phyloP scores from a whole-genome alignment of 2,797 vertebrate genomes.

The Sebastes paucispinis region DNA sequence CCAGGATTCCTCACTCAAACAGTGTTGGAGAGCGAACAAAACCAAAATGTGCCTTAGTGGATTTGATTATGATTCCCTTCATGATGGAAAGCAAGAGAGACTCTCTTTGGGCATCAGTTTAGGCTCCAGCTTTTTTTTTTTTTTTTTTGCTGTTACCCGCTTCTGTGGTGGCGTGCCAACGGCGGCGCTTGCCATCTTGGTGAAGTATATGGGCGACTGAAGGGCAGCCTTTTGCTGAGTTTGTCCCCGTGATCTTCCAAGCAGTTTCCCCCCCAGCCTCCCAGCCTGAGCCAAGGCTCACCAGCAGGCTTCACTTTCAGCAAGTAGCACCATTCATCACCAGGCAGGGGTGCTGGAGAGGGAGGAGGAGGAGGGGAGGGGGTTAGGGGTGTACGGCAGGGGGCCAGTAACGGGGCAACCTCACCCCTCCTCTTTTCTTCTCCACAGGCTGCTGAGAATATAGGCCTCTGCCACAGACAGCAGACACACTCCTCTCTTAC shows the following conservation, averaged over 20 bases:
- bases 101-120: constrained; percentile 8
- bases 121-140: not conserved
- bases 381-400: constrained; percentile 50
- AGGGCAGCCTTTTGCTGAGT: constrained; percentile 76
- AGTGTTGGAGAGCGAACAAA: constrained; percentile 25
- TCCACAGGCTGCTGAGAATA: constrained; percentile 77
- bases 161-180: constrained; percentile 54
- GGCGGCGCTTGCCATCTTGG: constrained; percentile 37
- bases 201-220: constrained; percentile 64
- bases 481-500: constrained; percentile 80
- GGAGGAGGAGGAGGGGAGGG: not conserved
- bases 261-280: constrained; percentile 66
- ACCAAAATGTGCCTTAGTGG: constrained; percentile 16
- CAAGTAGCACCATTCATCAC: constrained; percentile 86
- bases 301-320: constrained; percentile 85
- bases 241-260: constrained; percentile 76
- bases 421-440: constrained; percentile 66
- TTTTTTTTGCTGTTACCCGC: not conserved
- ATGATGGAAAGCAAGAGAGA: constrained; percentile 14
- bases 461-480: constrained; percentile 77
- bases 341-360: constrained; percentile 74
- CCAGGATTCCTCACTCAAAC: constrained; percentile 27
- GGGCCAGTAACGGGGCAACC: constrained; percentile 72
- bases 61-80: constrained; percentile 36
- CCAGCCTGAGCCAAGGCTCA: constrained; percentile 77